Percentiles rank a stretch among this genome's conserved stretches.
phyloP scores from a whole-genome alignment of 2,797 vertebrate species.

The Psittacula derbiana region DNA sequence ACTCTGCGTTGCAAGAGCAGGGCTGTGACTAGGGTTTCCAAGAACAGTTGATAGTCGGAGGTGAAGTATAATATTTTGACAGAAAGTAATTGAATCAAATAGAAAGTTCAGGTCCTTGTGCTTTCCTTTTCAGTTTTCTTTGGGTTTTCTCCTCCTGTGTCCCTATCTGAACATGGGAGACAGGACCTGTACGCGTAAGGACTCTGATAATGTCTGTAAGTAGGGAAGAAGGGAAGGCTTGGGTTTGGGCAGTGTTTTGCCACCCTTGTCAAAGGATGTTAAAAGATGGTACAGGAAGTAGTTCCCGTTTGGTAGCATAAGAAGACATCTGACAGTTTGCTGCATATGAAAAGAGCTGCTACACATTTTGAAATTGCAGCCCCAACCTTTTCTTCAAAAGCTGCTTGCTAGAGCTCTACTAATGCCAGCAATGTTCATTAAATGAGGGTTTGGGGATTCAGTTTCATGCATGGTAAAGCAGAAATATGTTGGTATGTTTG shows the following conservation, averaged over 20 bases:
- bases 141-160: background rate
- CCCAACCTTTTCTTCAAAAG: background rate
- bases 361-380: background rate
- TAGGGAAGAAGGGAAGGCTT: background rate
- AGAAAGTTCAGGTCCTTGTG: background rate
- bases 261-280: background rate
- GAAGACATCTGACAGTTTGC: background rate
- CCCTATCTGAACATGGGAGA: fast-evolving
- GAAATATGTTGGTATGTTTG: background rate
- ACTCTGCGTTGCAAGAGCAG: background rate
- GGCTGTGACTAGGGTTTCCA: background rate
- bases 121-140: background rate
- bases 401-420: background rate
- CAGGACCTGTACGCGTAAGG: background rate
- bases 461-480: background rate
- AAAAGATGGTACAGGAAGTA: too few relatives aligned
- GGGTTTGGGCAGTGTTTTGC: background rate
- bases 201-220: background rate
- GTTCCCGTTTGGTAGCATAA: background rate
- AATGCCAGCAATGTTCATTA: background rate
- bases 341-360: background rate
- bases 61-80: background rate
- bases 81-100: background rate
- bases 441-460: background rate
- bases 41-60: background rate